Evolutionary conservation across 2,113 vertebrate species (phyloP).

Genomic region (Ictidomys tridecemlineatus): DNA sequence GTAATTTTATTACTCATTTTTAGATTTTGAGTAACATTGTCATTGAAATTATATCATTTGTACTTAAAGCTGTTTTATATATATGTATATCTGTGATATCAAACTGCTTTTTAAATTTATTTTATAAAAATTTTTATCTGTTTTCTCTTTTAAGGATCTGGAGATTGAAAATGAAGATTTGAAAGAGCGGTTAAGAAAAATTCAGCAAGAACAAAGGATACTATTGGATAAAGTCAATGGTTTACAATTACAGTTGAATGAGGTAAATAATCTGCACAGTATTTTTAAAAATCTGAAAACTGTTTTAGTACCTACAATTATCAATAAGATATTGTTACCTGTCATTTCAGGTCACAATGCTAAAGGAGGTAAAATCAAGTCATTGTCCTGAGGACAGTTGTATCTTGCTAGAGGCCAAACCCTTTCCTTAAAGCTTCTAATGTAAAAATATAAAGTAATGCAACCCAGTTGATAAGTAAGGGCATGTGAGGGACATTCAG

Average conservation of each 20-base stretch:
- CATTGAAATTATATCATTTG: conserved; percentile 6
- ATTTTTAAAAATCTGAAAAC: neutral
- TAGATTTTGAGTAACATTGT: conserved; percentile 45
- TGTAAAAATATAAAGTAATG: neutral
- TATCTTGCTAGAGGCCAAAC: neutral
- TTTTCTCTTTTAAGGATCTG: conserved; percentile 87
- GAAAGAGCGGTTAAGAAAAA: conserved; percentile 92
- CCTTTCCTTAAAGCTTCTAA: neutral
- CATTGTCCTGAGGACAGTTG: neutral
- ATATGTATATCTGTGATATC: neutral
- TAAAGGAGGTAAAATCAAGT: neutral
- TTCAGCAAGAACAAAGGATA: conserved; percentile 93
- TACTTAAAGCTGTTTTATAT: neutral
- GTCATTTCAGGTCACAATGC: neutral
- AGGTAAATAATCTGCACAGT: conserved; percentile 88
- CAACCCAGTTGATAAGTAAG: too few relatives aligned
- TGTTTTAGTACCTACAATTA: neutral
- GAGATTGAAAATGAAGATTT: conserved; percentile 94
- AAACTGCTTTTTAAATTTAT: neutral
- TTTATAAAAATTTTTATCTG: neutral
- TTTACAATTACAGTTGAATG: conserved; percentile 93
- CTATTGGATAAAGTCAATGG: conserved; percentile 93
- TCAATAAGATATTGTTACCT: neutral
- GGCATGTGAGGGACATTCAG: neutral
- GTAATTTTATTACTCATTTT: conserved; percentile 6